Percentiles rank a stretch among this genome's conserved stretches.
These are phyloP conservation scores for Cichladusa arquata DNA, from an alignment of 2,113 vertebrate species.

Conservation along the genomic window DNA sequence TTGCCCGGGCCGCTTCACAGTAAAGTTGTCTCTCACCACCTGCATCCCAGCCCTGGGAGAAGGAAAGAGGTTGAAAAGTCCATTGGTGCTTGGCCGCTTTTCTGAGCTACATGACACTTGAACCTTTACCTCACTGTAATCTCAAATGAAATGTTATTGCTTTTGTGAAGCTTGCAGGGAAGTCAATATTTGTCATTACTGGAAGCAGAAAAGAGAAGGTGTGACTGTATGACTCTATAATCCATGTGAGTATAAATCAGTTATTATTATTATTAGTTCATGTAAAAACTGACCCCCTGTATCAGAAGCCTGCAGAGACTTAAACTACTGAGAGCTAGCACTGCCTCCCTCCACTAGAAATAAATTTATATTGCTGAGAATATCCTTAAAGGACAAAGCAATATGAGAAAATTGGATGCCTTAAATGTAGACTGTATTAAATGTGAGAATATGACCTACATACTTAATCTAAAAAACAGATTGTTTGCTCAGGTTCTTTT, in stretches of 20 bases:
- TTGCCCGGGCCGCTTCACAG: background rate
- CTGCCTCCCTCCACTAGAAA: background rate
- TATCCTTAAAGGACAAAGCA: background rate
- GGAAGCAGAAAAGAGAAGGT: background rate
- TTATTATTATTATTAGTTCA: background rate
- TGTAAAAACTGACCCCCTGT: background rate
- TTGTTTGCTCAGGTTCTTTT: background rate
- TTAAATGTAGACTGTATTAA: background rate
- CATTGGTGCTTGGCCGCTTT: accelerated
- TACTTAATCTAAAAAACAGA: background rate
- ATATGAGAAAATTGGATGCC: background rate
- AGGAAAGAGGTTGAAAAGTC: background rate
- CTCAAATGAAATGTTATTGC: background rate
- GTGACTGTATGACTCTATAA: background rate
- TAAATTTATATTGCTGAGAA: background rate
- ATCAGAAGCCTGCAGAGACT: background rate
- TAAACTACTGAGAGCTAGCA: background rate
- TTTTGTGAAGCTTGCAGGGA: background rate
- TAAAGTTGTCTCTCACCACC: background rate
- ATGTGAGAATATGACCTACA: background rate
- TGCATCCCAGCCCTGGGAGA: accelerated
- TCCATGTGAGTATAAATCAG: background rate
- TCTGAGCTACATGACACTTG: background rate
- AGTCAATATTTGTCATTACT: background rate
- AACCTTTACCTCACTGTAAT: background rate